Evolutionary conservation across 1,140 invertebrate genomes (phyloP), one percentile per base, ranked within the genome.

Genomic region (Bilobella aurantiaca): DNA sequence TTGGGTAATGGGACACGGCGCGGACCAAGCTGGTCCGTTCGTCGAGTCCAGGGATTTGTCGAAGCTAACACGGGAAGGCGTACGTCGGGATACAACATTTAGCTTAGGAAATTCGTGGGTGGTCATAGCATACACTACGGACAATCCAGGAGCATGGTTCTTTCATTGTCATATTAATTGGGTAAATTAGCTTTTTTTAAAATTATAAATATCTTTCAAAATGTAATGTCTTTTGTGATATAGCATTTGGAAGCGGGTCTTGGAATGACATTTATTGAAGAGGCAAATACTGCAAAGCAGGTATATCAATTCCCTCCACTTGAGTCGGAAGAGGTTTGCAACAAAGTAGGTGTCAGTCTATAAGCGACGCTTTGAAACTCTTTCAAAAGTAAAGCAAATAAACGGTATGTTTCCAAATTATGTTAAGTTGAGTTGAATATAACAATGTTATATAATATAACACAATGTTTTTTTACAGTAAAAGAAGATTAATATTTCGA

Each of bases 1-100:
- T 58, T 67, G 61, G 60, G 65, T 67, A 21, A 25, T 67, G 1
- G 65, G 65, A 21, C 23, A 3, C 25, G 65, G 65, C 1, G 12
- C 37, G 29, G 5, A 12, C 1, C 3, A 46, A 8, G 60, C 32
- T 37, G 65, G 65, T 5, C 8, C 14, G 12, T 59, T 29, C 31
- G 34, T 31, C 27, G 42, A 23, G 8, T 8, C 46, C 18, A 28
- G 42, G n/a, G 25, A 63, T 31, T 2, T 14, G 5, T 3, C 5
- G 8, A 63, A 29, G 25, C 46, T 63, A 21, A 46, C 3, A 3
- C 21, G 21, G 18, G n/a, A 14, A 16, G 62, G 42, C 8, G 62
- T 57, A 14, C 37, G 42, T 12, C 3, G 62, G n/a, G 62, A 63
- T 18, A 63, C 62, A n/a, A 63, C 47, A 31, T 8, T 2, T 18